Evolutionary conservation across 2,797 vertebrate species (phyloP), one percentile per base, ranked within the genome.

Genomic region (Eurystomus glaucurus): DNA sequence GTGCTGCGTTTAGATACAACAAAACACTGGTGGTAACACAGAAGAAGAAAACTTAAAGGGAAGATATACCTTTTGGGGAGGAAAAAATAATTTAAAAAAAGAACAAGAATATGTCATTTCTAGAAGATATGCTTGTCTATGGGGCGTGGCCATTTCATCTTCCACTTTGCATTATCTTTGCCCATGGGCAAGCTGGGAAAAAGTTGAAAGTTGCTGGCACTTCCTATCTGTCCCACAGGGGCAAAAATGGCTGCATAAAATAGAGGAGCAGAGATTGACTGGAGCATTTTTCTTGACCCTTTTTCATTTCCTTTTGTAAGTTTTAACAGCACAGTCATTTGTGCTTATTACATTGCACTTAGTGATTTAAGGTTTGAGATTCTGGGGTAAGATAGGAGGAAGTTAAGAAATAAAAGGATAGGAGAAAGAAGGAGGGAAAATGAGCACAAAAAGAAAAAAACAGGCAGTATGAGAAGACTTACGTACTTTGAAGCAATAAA

Each of bases 251-350:
- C 33, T 68, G 9, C 71, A 46, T 37, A 60, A 88, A 89, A 69
- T 29, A 51, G 5, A 83, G 29, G 22, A 60, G 19, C 12, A 81
- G 26, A 91, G 58, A 88, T 86, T 68, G 88, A 93, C 33, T 57
- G n/a, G 9, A 23, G 29, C 14, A 35, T 76, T 95, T 78, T 68
- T 41, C 14, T 21, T 86, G 14, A 66, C 22, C 21, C 7, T 85
- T 90, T 82, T 81, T 85, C 14, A 75, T 92, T 95, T 91, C 72
- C 33, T 93, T 90, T 93, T 62, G 14, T 43, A 80, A 77, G 37
- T 81, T 89, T 45, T 51, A 93, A 84, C 29, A 33, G 62, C 37
- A 61, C 18, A 60, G 21, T 57, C 57, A 60, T 45, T 88, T 2
- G 4, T 26, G 12, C 35, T 92, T 95, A 46, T 81, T 93, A 61